Conservation (phyloP, 1,140 invertebrate genomes). For the Cydia pomonella region DNA sequence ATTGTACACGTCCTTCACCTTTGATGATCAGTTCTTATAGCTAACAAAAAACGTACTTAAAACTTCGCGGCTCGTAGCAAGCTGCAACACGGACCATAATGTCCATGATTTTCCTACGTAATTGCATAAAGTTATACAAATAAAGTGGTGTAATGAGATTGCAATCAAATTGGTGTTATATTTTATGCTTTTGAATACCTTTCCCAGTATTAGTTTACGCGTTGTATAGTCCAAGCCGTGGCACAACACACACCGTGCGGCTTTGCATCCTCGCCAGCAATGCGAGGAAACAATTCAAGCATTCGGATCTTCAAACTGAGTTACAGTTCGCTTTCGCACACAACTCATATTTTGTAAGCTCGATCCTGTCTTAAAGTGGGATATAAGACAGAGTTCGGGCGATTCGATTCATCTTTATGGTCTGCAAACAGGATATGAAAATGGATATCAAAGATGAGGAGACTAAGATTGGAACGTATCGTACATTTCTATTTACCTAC, state of each 20-base stretch:
- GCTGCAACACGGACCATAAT: too few relatives aligned
- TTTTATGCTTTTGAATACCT: background rate
- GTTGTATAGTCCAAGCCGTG: background rate
- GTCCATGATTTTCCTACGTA: too few relatives aligned
- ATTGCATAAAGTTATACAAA: too few relatives aligned
- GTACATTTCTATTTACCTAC: background rate
- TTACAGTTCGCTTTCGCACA: conserved; percentile 6
- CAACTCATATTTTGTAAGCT: conserved; percentile 27
- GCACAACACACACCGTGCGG: background rate
- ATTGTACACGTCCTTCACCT: too few relatives aligned
- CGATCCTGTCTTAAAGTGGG: background rate
- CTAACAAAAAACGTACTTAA: too few relatives aligned
- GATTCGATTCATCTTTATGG: conserved; percentile 1
- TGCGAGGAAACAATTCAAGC: conserved; percentile 20
- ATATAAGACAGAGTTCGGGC: background rate
- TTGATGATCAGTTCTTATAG: too few relatives aligned
- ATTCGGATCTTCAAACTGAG: conserved; percentile 9
- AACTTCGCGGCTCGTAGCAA: too few relatives aligned
- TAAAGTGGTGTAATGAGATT: too few relatives aligned
- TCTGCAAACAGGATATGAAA: background rate
- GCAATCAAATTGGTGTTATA: background rate
- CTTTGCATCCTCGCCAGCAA: background rate
- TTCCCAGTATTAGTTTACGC: background rate
- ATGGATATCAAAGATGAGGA: background rate
- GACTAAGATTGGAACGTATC: background rate